A percentile compares a stretch with the other conserved stretches of the same genome.
Evolutionary conservation across 2,113 vertebrate genomes (phyloP).

Genomic region (Potamarius usumacintae): DNA sequence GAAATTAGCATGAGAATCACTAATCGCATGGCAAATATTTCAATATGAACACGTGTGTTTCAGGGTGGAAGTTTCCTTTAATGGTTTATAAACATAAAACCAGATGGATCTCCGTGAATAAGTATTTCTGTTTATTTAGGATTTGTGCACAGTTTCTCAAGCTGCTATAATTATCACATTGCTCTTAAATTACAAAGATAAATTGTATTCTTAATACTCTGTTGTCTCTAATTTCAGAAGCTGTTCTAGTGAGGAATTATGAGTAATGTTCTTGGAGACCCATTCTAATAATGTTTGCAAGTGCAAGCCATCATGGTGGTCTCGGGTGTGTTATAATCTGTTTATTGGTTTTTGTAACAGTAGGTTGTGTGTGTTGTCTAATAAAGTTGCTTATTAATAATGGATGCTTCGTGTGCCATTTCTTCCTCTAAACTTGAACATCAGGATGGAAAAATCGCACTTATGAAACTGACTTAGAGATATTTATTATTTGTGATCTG

Average conservation of each 20-base stretch:
- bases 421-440: background rate
- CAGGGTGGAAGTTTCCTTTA: background rate
- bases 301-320: background rate
- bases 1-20: background rate
- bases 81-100: background rate
- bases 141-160: background rate
- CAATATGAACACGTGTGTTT: background rate
- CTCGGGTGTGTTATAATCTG: background rate
- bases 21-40: too few species aligned
- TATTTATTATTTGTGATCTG: background rate
- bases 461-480: too few species aligned
- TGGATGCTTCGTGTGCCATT: background rate
- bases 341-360: background rate
- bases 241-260: slow-evolving; percentile 15
- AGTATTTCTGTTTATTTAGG: background rate
- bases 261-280: slow-evolving; percentile 2
- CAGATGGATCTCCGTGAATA: background rate
- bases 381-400: slow-evolving; percentile 14
- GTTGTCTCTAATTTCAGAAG: background rate
- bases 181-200: slow-evolving; percentile 7
- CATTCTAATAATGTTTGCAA: background rate
- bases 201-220: background rate
- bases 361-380: background rate
- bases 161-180: background rate
- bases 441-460: background rate